Evolutionary conservation across 53 echinoderm and acorn worm genomes (phyloP), one percentile per base, ranked within the genome.

Genomic region (Luidia sarsii): DNA sequence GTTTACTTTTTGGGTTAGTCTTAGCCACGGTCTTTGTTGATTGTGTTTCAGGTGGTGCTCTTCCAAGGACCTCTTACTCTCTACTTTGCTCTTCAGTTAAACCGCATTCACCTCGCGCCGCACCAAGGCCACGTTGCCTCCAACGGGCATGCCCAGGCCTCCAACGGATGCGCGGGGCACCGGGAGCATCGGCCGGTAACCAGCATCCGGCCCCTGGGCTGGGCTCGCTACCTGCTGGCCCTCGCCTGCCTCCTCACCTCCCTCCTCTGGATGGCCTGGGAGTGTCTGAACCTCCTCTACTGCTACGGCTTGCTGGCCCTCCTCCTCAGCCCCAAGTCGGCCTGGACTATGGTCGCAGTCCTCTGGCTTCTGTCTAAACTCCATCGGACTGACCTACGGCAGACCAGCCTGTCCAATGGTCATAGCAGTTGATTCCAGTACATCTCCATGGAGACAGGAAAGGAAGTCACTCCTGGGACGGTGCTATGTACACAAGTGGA

Each of bases 61-160:
- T 86, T 93, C 54, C 97, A 97, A 43, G 35, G 86, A 20, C 91
- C 91, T 8, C 34, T 97, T n/a, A 91, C 89, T 1, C 25, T 91
- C 15, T 97, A 87, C 67, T 86, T 94, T 67, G 83, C 90, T 39
- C 74, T 90, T 2, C 88, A 81, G 43, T 67, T 92, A 37, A 71
- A 83, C 21, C 35, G 83, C 33, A 62, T 70, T 20, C 83, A 83
- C 1, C 70, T 60, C 22, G 23, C 30, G 56, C 6, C 39, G 3
- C 43, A 59, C 39, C 7, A 48, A 30, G 32, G 30, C 31, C 45
- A 23, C 33, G 33, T 19, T 48, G 38, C 33, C 60, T 56, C 71
- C 67, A 65, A 32, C 24, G 70, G 70, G 48, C 54, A 33, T 24
- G 11, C 27, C 59, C 25, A 43, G 3, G 29, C 21, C 3, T 35